Evolutionary conservation across 2,888 invertebrate species (phyloP).

Genomic region (Baccha elongata): DNA sequence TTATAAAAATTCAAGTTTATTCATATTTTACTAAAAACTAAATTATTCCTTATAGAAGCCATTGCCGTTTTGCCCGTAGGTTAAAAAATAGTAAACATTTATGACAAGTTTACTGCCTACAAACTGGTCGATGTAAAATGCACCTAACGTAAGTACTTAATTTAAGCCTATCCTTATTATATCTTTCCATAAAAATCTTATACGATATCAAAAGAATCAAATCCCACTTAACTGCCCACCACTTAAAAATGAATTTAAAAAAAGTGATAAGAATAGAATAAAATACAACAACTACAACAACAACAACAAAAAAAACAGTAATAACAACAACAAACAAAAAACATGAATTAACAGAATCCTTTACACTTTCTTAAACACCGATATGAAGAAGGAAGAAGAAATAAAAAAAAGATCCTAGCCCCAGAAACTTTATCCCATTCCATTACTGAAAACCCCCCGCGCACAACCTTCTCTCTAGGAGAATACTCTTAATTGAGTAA

Average conservation of each 20-base stretch:
- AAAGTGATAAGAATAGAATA: constrained; percentile 20
- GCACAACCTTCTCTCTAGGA: background rate
- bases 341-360: constrained; percentile 64
- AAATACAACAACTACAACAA: background rate
- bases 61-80: too few species aligned
- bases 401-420: constrained; percentile 34
- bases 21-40: too few species aligned
- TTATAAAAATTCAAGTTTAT: too few species aligned
- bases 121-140: too few species aligned
- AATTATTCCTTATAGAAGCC: too few species aligned
- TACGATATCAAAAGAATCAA: background rate
- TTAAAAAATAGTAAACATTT: too few species aligned
- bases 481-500: constrained; percentile 73
- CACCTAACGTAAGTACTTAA: too few species aligned
- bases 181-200: background rate
- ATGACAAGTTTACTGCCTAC: too few species aligned
- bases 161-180: too few species aligned
- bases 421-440: constrained; percentile 32
- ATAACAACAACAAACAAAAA: constrained; percentile 21
- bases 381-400: constrained; percentile 30
- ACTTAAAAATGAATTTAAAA: constrained; percentile 33
- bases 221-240: constrained; percentile 2
- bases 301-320: background rate
- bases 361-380: constrained; percentile 62
- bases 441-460: background rate